phyloP scores from a whole-genome alignment of 1,140 invertebrate genomes.

The Lepidotrigona ventralis region DNA sequence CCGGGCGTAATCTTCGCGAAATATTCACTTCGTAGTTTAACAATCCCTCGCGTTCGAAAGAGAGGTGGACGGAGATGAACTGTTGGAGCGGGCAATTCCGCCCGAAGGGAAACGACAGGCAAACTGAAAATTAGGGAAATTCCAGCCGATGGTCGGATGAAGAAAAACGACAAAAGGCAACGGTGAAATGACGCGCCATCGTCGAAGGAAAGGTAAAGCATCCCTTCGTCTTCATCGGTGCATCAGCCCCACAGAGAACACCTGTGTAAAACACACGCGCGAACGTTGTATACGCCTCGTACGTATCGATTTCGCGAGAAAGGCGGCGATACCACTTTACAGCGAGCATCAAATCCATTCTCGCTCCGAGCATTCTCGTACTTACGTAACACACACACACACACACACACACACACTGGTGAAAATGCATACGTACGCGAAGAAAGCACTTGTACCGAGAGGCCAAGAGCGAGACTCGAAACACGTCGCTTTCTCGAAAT shows the following conservation, averaged over 20 bases:
- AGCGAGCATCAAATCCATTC: conserved; percentile 46
- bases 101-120: background rate
- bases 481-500: background rate
- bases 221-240: background rate
- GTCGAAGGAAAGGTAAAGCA: conserved; percentile 23
- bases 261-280: conserved; percentile 39
- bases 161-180: background rate
- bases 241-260: background rate
- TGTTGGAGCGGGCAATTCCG: background rate
- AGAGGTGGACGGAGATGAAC: background rate
- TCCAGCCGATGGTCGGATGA: too few species aligned
- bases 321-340: conserved; percentile 33
- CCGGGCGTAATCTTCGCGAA: too few species aligned
- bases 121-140: background rate
- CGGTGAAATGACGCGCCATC: background rate
- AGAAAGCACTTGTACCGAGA: background rate
- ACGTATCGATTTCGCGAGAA: conserved; percentile 55
- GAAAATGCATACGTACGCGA: background rate
- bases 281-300: conserved; percentile 20
- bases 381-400: conserved; percentile 35
- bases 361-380: conserved; percentile 25
- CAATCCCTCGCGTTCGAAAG: too few species aligned
- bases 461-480: background rate
- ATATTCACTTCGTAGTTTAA: too few species aligned
- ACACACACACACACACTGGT: conserved; percentile 1